These are phyloP conservation scores for Drosophila quadrilineata DNA, from an alignment of 1,140 invertebrate species.

Conservation along the genomic window DNA sequence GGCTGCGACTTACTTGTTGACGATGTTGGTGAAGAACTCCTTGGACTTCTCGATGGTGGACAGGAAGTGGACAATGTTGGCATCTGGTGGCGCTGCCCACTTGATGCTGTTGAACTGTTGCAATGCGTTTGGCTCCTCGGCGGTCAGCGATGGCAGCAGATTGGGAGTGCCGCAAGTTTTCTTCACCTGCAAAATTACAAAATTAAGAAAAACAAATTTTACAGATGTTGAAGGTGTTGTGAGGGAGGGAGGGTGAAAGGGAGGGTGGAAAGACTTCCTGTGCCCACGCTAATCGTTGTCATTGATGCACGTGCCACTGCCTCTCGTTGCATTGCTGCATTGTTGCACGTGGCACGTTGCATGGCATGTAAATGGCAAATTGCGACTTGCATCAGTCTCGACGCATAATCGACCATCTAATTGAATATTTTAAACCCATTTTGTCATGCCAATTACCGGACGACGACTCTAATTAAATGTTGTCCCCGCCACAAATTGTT, in stretches of 20 bases:
- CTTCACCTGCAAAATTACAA: slow-evolving; percentile 59
- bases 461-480: slow-evolving; percentile 4
- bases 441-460: slow-evolving; percentile 42
- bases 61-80: slow-evolving; percentile 66
- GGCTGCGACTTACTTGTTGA: slow-evolving; percentile 69
- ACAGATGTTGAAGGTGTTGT: too few species aligned
- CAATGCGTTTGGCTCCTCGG: slow-evolving; percentile 38
- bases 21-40: slow-evolving; percentile 78
- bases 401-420: slow-evolving; percentile 22
- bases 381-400: neutral
- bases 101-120: slow-evolving; percentile 50
- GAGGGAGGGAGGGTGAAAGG: too few species aligned
- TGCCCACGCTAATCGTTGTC: slow-evolving; percentile 43
- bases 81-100: slow-evolving; percentile 70
- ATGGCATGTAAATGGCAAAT: slow-evolving; percentile 56
- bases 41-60: slow-evolving; percentile 79
- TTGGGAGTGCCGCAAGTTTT: slow-evolving; percentile 79
- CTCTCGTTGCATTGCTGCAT: neutral
- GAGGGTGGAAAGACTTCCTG: slow-evolving; percentile 1
- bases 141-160: slow-evolving; percentile 52
- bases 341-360: slow-evolving; percentile 12
- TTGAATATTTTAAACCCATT: slow-evolving; percentile 63
- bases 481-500: neutral
- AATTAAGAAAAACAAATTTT: neutral
- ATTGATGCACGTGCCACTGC: slow-evolving; percentile 52